Conservation (phyloP, 2,888 invertebrate species). For the Oscheius sp. region DNA sequence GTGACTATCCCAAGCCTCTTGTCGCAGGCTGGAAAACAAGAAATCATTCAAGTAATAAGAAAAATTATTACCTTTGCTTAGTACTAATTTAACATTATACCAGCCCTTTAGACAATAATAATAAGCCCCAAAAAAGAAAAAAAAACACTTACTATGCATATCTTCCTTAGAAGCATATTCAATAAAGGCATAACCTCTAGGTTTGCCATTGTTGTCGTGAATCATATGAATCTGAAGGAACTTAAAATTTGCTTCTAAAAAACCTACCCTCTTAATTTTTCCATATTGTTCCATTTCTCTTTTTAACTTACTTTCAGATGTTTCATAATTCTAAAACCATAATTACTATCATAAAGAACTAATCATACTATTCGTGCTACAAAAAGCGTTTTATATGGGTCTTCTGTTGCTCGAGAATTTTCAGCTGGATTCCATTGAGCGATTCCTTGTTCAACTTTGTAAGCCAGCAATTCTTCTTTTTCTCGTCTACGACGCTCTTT, state of each 20-base stretch:
- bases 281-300: constrained; percentile 98
- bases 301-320: constrained; percentile 94
- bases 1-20: constrained; percentile 40
- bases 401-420: constrained; percentile 82
- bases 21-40: constrained; percentile 36
- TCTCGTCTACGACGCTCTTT: constrained; percentile 78
- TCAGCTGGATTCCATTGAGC: constrained; percentile 83
- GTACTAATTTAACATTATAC: background rate
- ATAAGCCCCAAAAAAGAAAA: background rate
- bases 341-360: background rate
- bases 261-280: constrained; percentile 88
- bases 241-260: too few species aligned
- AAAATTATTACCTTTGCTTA: constrained; percentile 15
- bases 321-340: constrained; percentile 88
- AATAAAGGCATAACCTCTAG: constrained; percentile 97
- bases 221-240: constrained; percentile 80
- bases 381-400: constrained; percentile 96
- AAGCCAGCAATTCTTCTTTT: constrained; percentile 94
- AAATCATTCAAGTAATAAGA: constrained; percentile 27
- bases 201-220: constrained; percentile 81
- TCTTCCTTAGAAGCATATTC: constrained; percentile 99
- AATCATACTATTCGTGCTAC: constrained; percentile 90
- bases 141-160: constrained; percentile 94
- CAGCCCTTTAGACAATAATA: background rate
- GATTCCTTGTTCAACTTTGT: constrained; percentile 89